A percentile compares a stretch with the other conserved stretches of the same genome.
These are phyloP conservation scores for Hylaeus volcanicus DNA, from an alignment of 1,140 invertebrate genomes.

Conservation along the genomic window DNA sequence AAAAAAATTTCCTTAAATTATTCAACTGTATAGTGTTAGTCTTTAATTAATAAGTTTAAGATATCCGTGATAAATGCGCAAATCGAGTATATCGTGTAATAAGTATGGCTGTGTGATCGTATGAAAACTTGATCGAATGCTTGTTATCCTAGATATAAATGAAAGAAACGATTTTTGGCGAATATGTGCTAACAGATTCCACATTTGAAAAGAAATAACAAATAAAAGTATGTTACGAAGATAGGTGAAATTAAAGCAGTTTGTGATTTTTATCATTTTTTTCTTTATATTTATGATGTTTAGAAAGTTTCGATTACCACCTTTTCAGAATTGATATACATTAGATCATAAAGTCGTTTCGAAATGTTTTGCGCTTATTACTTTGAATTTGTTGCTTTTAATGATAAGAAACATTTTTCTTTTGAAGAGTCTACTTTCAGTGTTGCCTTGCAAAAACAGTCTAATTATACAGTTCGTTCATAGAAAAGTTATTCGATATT, in stretches of 20 bases:
- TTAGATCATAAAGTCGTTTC: constrained; percentile 13
- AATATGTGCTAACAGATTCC: constrained; percentile 40
- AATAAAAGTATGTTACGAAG: constrained; percentile 47
- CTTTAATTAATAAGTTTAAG: constrained; percentile 54
- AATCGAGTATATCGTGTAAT: constrained; percentile 48
- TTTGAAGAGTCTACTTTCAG: constrained; percentile 25
- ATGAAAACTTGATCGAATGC: constrained; percentile 43
- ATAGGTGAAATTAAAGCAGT: constrained; percentile 40
- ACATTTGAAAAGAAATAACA: constrained; percentile 32
- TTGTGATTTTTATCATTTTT: constrained; percentile 46
- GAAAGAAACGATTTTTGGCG: constrained; percentile 36
- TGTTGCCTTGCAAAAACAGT: constrained; percentile 53
- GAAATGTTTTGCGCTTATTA: constrained; percentile 5
- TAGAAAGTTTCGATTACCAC: not conserved
- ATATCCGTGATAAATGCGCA: constrained; percentile 54
- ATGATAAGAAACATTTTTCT: constrained; percentile 20
- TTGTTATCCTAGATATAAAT: constrained; percentile 40
- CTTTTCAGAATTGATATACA: not conserved
- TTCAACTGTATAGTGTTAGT: constrained; percentile 61
- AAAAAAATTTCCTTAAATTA: constrained; percentile 64
- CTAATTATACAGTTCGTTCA: constrained; percentile 42
- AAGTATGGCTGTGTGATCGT: constrained; percentile 43
- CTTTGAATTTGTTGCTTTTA: constrained; percentile 16
- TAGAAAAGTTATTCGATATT: constrained; percentile 42
- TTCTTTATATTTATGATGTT: constrained; percentile 40